These are phyloP conservation scores for Idaea biselata DNA, from an alignment of 2,888 invertebrate genomes.

Conservation along the genomic window DNA sequence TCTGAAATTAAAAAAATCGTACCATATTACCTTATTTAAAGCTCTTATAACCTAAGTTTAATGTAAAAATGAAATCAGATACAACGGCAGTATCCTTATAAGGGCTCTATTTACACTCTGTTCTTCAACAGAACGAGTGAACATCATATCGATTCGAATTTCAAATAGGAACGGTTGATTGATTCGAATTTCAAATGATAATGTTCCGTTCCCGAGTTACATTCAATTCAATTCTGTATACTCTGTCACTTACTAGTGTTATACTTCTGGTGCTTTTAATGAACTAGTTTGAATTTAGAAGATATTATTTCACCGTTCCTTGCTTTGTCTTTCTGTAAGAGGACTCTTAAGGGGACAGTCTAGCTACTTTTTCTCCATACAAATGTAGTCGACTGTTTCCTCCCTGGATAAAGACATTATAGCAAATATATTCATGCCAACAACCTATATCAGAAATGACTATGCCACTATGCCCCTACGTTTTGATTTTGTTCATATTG, in stretches of 20 bases:
- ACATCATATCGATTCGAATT: constrained; percentile 1
- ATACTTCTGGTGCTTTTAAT: neutral
- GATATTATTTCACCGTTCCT: too few relatives aligned
- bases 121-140: neutral
- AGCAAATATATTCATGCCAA: too few relatives aligned
- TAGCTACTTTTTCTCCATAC: too few relatives aligned
- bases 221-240: neutral
- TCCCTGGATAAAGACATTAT: too few relatives aligned
- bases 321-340: too few relatives aligned
- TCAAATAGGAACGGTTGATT: neutral
- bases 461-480: too few relatives aligned
- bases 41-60: neutral
- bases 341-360: too few relatives aligned
- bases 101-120: neutral
- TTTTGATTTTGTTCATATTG: too few relatives aligned
- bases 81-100: neutral
- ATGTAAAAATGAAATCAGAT: neutral
- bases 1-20: too few relatives aligned
- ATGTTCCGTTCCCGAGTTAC: neutral
- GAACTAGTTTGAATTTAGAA: neutral
- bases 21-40: neutral
- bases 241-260: neutral
- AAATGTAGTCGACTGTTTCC: too few relatives aligned
- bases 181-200: neutral
- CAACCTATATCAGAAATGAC: too few relatives aligned